These are phyloP conservation scores for Phania funesta DNA, from an alignment of 2,888 invertebrate genomes.

Conservation along the genomic window DNA sequence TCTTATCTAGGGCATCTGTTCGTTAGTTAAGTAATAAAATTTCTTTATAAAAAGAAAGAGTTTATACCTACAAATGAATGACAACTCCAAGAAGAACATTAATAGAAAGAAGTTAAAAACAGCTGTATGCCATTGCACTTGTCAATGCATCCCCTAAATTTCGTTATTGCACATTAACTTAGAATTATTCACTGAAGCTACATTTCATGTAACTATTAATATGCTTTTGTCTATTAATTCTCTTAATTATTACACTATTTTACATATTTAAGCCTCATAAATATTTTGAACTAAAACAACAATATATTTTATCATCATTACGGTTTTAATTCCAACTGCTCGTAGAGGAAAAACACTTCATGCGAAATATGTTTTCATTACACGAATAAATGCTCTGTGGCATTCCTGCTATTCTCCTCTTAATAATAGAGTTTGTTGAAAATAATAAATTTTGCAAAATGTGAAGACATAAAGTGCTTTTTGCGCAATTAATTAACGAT, in stretches of 20 bases:
- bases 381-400: not conserved
- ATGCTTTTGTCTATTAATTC: not conserved
- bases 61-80: too few relatives aligned
- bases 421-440: constrained; percentile 47
- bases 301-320: constrained; percentile 39
- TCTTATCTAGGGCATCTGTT: too few relatives aligned
- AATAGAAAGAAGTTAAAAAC: too few relatives aligned
- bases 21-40: too few relatives aligned
- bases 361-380: constrained; percentile 48
- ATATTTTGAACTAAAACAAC: constrained; percentile 19
- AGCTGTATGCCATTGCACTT: too few relatives aligned
- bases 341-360: constrained; percentile 17
- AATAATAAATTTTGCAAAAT: constrained; percentile 63
- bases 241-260: constrained; percentile 17
- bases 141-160: too few relatives aligned
- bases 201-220: not conserved
- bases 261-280: constrained; percentile 25
- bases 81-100: too few relatives aligned
- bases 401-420: not conserved
- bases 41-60: too few relatives aligned
- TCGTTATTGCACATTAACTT: too few relatives aligned
- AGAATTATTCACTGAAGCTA: too few relatives aligned
- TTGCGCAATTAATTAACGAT: constrained; percentile 77
- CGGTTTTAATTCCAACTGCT: constrained; percentile 3
- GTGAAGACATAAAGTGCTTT: constrained; percentile 58